These are phyloP conservation scores for Merops nubicus DNA, from an alignment of 2,113 vertebrate genomes.

Conservation along the genomic window DNA sequence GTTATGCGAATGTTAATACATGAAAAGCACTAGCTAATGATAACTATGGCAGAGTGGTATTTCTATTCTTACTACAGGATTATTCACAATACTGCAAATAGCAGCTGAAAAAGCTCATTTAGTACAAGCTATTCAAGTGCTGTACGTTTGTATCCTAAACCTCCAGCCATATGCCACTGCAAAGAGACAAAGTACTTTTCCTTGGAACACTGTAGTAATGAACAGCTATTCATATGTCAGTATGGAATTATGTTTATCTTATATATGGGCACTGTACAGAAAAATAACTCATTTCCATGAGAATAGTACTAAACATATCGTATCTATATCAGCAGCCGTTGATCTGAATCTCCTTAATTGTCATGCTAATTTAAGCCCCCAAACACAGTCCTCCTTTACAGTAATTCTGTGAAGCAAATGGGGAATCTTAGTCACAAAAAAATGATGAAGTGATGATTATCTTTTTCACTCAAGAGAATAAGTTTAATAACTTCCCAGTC, in stretches of 20 bases:
- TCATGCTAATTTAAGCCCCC: constrained; percentile 37
- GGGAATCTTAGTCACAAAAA: background rate
- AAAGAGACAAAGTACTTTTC: background rate
- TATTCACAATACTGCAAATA: constrained; percentile 32
- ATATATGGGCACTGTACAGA: background rate
- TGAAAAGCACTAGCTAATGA: background rate
- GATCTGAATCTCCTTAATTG: constrained; percentile 60
- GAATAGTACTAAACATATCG: constrained; percentile 20
- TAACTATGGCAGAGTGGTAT: background rate
- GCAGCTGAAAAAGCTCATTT: constrained; percentile 38
- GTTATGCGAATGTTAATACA: background rate
- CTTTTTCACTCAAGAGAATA: constrained; percentile 47
- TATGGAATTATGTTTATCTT: constrained; percentile 58
- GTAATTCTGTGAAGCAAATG: constrained; percentile 41
- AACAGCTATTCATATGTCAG: constrained; percentile 26
- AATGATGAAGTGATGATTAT: constrained; percentile 52
- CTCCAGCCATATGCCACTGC: background rate
- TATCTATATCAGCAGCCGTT: constrained; percentile 47
- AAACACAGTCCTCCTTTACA: constrained; percentile 15
- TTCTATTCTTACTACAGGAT: constrained; percentile 12
- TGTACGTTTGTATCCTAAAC: background rate
- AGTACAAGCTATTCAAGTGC: constrained; percentile 25
- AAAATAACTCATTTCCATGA: constrained; percentile 57
- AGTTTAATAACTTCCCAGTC: constrained; percentile 37
- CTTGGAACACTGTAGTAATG: constrained; percentile 3